phyloP scores from a whole-genome alignment of 2,888 invertebrate genomes.

The Autographa gamma region DNA sequence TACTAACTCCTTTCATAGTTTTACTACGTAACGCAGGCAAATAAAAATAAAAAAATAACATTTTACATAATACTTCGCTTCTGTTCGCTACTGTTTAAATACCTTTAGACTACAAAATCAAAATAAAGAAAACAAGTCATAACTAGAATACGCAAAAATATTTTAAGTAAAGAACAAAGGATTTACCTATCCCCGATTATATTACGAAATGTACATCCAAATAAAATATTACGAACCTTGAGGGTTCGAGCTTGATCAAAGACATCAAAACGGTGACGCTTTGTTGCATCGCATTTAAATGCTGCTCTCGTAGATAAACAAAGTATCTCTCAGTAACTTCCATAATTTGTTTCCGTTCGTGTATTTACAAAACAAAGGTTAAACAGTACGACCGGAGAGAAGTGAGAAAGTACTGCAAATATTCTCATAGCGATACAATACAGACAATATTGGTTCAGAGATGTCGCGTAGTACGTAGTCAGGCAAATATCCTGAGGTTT shows the following conservation, averaged over 20 bases:
- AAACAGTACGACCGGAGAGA: conserved; percentile 14
- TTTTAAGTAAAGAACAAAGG: conserved; percentile 38
- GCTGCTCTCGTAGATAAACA: conserved; percentile 42
- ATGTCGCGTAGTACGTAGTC: background rate
- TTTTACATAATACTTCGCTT: too few species aligned
- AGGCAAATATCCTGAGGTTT: background rate
- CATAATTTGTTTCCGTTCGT: conserved; percentile 37
- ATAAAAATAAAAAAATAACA: too few species aligned
- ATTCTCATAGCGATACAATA: conserved; percentile 5
- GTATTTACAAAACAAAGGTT: conserved; percentile 45
- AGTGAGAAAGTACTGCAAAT: conserved; percentile 13
- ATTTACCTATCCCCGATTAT: conserved; percentile 33
- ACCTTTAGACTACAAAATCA: too few species aligned
- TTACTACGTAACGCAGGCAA: too few species aligned
- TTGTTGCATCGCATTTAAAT: conserved; percentile 59
- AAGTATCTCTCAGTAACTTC: conserved; percentile 42
- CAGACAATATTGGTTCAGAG: conserved; percentile 1
- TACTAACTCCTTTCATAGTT: background rate
- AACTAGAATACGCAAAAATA: conserved; percentile 13
- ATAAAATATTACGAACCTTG: conserved; percentile 51
- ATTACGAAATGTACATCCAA: conserved; percentile 43
- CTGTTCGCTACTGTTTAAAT: too few species aligned
- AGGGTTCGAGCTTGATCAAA: conserved; percentile 61
- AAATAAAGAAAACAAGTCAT: too few species aligned
- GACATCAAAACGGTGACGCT: conserved; percentile 55